These are phyloP conservation scores for Ciconia nigra DNA, from an alignment of 2,797 vertebrate genomes.

Conservation along the genomic window DNA sequence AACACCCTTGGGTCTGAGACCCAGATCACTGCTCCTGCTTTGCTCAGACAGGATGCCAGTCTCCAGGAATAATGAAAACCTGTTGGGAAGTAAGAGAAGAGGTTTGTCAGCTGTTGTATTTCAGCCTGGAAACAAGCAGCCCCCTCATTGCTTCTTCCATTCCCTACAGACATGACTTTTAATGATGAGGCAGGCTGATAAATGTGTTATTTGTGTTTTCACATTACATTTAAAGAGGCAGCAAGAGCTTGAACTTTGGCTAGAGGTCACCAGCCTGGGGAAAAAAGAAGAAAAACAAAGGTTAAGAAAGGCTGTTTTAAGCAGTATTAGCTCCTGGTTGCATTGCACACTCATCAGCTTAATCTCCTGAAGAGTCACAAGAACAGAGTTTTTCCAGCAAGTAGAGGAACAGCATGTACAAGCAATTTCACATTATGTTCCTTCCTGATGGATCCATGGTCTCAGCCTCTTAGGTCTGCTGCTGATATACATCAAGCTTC, in stretches of 20 bases:
- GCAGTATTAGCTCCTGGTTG: not conserved
- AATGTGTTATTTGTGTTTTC: not conserved
- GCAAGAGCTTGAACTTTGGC: not conserved
- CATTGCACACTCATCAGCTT: conserved; percentile 44
- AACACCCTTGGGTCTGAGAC: not conserved
- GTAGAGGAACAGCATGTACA: conserved; percentile 17
- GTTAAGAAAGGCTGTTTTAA: not conserved
- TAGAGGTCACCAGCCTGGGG: not conserved
- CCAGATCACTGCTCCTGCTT: not conserved
- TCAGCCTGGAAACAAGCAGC: not conserved
- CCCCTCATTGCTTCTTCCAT: not conserved
- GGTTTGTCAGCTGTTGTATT: not conserved
- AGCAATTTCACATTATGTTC: conserved; percentile 39
- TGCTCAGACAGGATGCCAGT: not conserved
- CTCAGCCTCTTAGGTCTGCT: conserved; percentile 3
- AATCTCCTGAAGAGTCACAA: conserved; percentile 54
- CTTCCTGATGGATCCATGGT: conserved; percentile 23
- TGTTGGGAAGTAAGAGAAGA: not conserved
- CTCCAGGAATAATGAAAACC: not conserved
- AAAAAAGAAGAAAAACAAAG: not conserved
- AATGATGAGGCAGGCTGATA: not conserved
- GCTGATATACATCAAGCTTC: not conserved
- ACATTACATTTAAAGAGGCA: not conserved
- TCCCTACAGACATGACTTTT: not conserved
- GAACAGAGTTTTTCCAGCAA: conserved; percentile 11